Percentiles rank a stretch among this genome's conserved stretches.
Evolutionary conservation across 2,113 vertebrate genomes (phyloP).

Genomic region (Odontophorus gujanensis): DNA sequence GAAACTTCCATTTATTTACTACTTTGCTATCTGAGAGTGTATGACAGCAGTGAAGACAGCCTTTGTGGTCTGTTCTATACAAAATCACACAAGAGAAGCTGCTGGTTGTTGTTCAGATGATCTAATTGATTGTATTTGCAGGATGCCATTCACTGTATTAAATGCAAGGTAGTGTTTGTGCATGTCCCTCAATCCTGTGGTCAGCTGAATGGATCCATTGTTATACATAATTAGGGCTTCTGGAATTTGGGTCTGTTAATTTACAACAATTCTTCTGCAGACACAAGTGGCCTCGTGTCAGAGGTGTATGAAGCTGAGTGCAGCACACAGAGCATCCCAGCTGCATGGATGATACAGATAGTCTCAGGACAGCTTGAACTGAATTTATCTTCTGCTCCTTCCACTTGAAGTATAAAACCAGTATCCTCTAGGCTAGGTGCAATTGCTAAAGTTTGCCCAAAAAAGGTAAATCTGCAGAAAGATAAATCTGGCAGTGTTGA

Average conservation of each 20-base stretch:
- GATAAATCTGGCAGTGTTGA: not conserved
- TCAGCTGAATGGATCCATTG: constrained; percentile 42
- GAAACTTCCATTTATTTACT: constrained; percentile 43
- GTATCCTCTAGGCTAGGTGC: not conserved
- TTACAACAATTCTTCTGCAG: constrained; percentile 12
- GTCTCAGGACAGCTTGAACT: not conserved
- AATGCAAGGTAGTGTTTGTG: constrained; percentile 26
- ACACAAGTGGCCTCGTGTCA: not conserved
- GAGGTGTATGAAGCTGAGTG: not conserved
- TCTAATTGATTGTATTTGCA: constrained; percentile 41
- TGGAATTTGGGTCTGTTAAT: constrained; percentile 53
- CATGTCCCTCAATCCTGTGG: not conserved
- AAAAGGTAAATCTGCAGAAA: not conserved
- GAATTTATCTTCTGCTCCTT: not conserved
- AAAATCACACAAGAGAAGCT: constrained; percentile 29
- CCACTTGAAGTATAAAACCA: not conserved
- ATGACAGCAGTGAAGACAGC: constrained; percentile 19
- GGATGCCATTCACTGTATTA: constrained; percentile 39
- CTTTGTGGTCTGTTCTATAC: constrained; percentile 22
- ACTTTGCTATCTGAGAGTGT: not conserved
- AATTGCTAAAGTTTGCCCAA: not conserved
- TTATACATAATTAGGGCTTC: constrained; percentile 37
- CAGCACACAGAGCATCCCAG: not conserved
- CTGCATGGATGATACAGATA: not conserved
- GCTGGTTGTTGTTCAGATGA: constrained; percentile 46